Percentiles rank a stretch among this genome's conserved stretches.
These are phyloP conservation scores for Nephrotoma flavescens DNA, from an alignment of 2,888 invertebrate species.

Conservation along the genomic window DNA sequence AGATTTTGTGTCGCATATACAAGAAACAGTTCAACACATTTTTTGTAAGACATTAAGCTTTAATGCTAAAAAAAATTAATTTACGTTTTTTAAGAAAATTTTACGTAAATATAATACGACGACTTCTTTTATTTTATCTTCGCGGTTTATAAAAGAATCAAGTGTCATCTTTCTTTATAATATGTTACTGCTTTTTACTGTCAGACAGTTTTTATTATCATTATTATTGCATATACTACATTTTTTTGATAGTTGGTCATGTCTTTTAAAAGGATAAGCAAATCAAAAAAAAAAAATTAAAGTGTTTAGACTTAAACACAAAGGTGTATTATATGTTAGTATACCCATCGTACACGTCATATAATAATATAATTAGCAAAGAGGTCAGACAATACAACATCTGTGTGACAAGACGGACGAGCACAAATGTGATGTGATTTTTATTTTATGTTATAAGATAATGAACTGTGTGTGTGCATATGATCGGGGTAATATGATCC, in stretches of 20 bases:
- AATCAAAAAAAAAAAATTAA: background rate
- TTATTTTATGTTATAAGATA: background rate
- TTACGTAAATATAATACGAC: background rate
- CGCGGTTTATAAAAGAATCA: conserved; percentile 2
- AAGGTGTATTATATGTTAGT: background rate
- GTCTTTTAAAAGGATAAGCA: background rate
- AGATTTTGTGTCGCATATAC: background rate
- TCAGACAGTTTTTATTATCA: conserved; percentile 2
- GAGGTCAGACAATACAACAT: conserved; percentile 1
- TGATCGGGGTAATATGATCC: background rate
- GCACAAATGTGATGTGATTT: background rate
- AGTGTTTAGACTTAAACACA: background rate
- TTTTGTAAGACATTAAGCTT: background rate
- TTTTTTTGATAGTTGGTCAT: background rate
- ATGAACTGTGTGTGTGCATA: background rate
- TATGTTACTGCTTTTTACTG: background rate
- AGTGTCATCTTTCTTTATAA: conserved; percentile 1
- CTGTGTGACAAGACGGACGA: background rate
- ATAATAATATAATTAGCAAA: background rate
- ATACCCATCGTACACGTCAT: background rate
- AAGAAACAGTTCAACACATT: background rate
- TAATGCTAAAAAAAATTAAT: background rate
- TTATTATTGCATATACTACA: background rate
- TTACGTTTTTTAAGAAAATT: background rate
- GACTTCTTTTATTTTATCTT: conserved; percentile 1